Base-by-base conservation (phyloP, 2,888 invertebrate genomes). In the Acanthoscelides obtectus region DNA sequence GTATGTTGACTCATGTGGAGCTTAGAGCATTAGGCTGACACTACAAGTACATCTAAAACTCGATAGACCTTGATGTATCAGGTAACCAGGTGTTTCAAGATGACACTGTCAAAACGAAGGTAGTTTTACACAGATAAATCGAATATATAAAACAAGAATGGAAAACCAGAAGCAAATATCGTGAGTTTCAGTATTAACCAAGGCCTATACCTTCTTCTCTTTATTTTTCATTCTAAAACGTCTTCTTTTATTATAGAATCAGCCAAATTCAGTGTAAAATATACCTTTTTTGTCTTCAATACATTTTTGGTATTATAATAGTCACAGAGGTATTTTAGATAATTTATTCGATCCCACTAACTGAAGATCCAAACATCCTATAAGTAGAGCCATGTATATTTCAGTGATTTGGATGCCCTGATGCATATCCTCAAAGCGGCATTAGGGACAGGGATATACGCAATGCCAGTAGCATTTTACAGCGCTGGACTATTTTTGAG, bases 381-480 rank as follows among this genome's bases (percentile, higher is more conserved):
- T n/a, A n/a, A 12, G 45, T 45, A 17, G 17, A 45, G 17, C 17
- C n/a, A n/a, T n/a, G n/a, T n/a, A n/a, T n/a, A n/a, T 85, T 87
- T 17, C 86, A 97, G 96, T 76, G 94, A 96, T 86, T 90, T 91
- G 86, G 95, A 96, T 83, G 96, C 96, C 0, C 87, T 98, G 79
- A 95, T 96, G 78, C 97, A 98, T 88, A 88, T 98, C 77, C 87
- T 98, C 80, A 98, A 98, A 86, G 97, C 97, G 4, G 96, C 97
- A 64, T 89, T 98, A 72, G 98, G 98, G 22, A 97, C 98, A 12
- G 98, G 98, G 68, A 96, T 98, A 82, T 88, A 98, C 76, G 90
- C 97, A 0, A 96, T 99, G 94, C 98, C 98, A 0, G 89, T 90
- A 72, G 98, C 98, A 20, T 95, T 98, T 84, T 92, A 91, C 84